phyloP scores from a whole-genome alignment of 2,888 invertebrate species.

The Drosophila borealis region DNA sequence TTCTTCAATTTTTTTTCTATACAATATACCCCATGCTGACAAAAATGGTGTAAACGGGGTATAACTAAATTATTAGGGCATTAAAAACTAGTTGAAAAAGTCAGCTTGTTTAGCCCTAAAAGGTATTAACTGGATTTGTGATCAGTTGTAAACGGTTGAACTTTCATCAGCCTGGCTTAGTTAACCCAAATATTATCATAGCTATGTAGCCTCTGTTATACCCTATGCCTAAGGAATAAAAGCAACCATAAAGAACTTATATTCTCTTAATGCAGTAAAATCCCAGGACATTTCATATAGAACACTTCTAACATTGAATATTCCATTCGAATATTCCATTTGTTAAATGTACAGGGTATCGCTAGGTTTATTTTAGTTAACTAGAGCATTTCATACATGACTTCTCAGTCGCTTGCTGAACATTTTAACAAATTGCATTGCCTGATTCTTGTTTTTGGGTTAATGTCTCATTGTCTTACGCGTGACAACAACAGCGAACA shows the following conservation, averaged over 20 bases:
- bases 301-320: neutral
- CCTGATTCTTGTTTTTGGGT: constrained; percentile 63
- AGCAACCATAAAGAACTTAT: no score
- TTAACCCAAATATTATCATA: no score
- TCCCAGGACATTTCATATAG: neutral
- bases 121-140: no score
- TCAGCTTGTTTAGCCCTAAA: no score
- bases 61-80: neutral
- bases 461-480: constrained; percentile 75
- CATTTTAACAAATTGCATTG: constrained; percentile 53
- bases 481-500: constrained; percentile 32
- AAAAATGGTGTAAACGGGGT: neutral
- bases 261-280: no score
- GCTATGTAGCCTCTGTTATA: no score
- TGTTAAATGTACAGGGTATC: constrained; percentile 17
- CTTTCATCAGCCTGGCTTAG: no score
- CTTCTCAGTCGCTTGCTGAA: constrained; percentile 1
- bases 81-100: no score
- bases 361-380: constrained; percentile 3
- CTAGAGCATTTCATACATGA: constrained; percentile 18
- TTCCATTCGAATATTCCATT: neutral
- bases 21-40: constrained; percentile 26
- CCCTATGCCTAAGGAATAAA: no score
- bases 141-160: no score
- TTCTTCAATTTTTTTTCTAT: neutral